phyloP scores from a whole-genome alignment of 2,113 vertebrate species.

The Gadus chalcogrammus region DNA sequence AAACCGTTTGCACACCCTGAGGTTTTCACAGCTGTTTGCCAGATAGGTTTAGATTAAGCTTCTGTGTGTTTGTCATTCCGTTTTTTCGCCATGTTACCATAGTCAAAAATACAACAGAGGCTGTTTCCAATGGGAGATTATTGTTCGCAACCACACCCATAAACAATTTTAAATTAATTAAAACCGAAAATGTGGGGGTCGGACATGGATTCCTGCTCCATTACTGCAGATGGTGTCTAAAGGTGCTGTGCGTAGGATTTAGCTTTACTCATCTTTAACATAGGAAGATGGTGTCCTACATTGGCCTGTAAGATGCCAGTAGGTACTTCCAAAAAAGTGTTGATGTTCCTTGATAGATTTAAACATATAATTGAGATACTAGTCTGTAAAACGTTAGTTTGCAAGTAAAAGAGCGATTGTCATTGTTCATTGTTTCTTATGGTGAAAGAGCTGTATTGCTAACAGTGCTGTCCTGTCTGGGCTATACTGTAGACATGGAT shows the following conservation, averaged over 20 bases:
- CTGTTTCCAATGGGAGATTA: slow-evolving; percentile 24
- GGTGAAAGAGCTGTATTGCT: too few relatives aligned
- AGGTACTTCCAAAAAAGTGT: too few relatives aligned
- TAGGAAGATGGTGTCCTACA: too few relatives aligned
- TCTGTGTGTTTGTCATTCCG: background rate
- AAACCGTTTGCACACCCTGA: background rate
- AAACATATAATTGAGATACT: too few relatives aligned
- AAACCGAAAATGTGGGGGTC: slow-evolving; percentile 55
- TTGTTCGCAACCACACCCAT: slow-evolving; percentile 16
- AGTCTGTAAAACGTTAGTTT: too few relatives aligned
- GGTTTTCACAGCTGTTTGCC: background rate
- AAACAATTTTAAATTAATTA: slow-evolving; percentile 31
- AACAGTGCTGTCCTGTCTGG: too few relatives aligned
- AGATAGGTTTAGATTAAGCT: slow-evolving; percentile 2
- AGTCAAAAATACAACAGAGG: slow-evolving; percentile 19
- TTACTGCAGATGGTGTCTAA: slow-evolving; percentile 73
- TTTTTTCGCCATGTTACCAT: slow-evolving; percentile 6
- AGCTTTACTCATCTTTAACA: too few relatives aligned
- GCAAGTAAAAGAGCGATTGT: too few relatives aligned
- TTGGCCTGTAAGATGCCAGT: too few relatives aligned
- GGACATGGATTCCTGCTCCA: slow-evolving; percentile 45
- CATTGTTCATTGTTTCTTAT: too few relatives aligned
- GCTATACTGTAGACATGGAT: too few relatives aligned
- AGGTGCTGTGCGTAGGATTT: slow-evolving; percentile 9
- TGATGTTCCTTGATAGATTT: too few relatives aligned